These are phyloP conservation scores for Hafferia zeledoni DNA, from an alignment of 2,797 vertebrate species.

Conservation along the genomic window DNA sequence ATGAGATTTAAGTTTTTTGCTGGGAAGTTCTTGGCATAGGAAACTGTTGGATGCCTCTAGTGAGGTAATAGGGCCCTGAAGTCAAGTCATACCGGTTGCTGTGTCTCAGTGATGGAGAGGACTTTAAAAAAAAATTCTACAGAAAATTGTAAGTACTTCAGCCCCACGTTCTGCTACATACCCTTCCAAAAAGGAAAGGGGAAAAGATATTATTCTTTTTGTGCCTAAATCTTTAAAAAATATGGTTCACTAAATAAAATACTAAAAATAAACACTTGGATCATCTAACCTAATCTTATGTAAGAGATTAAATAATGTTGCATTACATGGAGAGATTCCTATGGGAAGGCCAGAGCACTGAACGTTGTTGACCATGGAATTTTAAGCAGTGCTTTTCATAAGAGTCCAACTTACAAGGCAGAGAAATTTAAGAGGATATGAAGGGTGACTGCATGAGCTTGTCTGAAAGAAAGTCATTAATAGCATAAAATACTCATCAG, in stretches of 20 bases:
- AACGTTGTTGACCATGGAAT: background rate
- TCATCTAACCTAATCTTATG: background rate
- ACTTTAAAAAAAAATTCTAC: background rate
- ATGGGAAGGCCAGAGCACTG: background rate
- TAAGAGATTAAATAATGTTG: background rate
- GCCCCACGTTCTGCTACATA: background rate
- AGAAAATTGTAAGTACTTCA: background rate
- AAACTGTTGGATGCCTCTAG: background rate
- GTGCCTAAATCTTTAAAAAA: background rate
- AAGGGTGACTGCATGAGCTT: constrained; percentile 33
- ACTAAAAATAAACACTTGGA: background rate
- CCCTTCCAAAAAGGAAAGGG: background rate
- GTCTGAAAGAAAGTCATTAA: constrained; percentile 65
- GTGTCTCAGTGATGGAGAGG: background rate
- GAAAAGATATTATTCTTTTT: background rate
- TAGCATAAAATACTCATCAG: constrained; percentile 60
- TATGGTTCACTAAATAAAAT: background rate
- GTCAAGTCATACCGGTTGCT: background rate
- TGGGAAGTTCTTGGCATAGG: background rate
- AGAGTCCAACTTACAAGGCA: background rate
- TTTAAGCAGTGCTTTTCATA: background rate
- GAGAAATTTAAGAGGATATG: background rate
- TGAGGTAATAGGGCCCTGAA: background rate
- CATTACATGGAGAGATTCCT: background rate
- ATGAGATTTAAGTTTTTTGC: background rate